A percentile compares a stretch with the other conserved stretches of the same genome.
Evolutionary conservation across 1,140 invertebrate genomes (phyloP).

Genomic region (Lucilia cuprina): DNA sequence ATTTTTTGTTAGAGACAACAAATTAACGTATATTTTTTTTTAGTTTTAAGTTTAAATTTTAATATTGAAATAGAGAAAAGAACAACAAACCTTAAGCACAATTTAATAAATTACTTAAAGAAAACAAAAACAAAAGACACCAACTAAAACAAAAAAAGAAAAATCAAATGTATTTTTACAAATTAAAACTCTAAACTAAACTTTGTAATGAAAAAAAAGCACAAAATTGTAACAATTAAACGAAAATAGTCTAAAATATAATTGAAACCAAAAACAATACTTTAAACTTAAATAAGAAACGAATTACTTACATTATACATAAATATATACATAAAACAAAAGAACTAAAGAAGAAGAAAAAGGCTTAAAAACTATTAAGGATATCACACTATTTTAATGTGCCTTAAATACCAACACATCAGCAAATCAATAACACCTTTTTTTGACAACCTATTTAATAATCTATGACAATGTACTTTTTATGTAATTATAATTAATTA

Average conservation of each 20-base stretch:
- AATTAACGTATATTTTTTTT: background rate
- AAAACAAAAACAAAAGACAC: slow-evolving; percentile 23
- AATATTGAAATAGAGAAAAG: background rate
- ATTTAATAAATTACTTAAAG: background rate
- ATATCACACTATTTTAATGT: slow-evolving; percentile 5
- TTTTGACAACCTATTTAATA: too few relatives aligned
- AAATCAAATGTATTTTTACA: background rate
- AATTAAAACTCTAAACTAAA: background rate
- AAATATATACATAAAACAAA: background rate
- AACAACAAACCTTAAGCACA: background rate
- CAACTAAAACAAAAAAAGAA: slow-evolving; percentile 7
- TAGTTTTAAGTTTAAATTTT: background rate
- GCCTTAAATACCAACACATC: background rate
- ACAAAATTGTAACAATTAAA: background rate
- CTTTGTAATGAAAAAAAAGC: background rate
- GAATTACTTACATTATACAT: background rate
- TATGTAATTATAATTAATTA: too few relatives aligned
- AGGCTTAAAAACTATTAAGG: background rate
- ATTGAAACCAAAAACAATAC: background rate
- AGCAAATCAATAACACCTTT: background rate
- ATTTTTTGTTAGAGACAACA: background rate
- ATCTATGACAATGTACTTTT: too few relatives aligned
- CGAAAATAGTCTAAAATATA: background rate
- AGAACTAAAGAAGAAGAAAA: background rate
- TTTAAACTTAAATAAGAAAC: background rate